phyloP scores from a whole-genome alignment of 2,888 invertebrate genomes.

The Stenchaetothrips biformis region DNA sequence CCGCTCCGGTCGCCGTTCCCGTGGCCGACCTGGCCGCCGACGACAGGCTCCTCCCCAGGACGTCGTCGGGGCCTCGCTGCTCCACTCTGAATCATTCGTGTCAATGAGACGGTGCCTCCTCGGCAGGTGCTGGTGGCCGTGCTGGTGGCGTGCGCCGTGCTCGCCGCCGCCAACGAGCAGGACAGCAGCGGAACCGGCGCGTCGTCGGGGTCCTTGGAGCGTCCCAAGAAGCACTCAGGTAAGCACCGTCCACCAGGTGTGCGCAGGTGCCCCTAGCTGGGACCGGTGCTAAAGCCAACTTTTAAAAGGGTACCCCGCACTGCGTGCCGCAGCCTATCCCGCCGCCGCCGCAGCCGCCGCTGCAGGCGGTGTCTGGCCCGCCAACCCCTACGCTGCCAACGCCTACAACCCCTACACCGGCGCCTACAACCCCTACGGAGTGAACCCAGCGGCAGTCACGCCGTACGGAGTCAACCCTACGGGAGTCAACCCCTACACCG shows the following conservation, averaged over 20 bases:
- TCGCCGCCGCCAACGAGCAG: not conserved
- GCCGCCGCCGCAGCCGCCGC: not conserved
- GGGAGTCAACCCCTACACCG: not conserved
- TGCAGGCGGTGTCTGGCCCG: not conserved
- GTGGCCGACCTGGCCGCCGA: not conserved
- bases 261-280: not conserved
- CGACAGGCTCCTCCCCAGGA: not conserved
- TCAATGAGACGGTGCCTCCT: not conserved
- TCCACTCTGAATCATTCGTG: not conserved
- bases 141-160: not conserved
- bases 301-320: not conserved
- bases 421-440: constrained; percentile 8
- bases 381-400: constrained; percentile 8
- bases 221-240: constrained; percentile 13
- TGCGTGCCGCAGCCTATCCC: constrained; percentile 6
- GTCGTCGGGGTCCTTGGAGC: not conserved
- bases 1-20: not conserved
- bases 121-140: not conserved
- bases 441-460: not conserved
- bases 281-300: not conserved
- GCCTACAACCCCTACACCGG: constrained; percentile 5
- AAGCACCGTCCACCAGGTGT: not conserved
- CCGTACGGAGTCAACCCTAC: not conserved
- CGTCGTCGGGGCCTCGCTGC: not conserved
- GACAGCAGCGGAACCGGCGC: not conserved